phyloP scores from a whole-genome alignment of 2,113 vertebrate genomes.

The Eonycteris spelaea region DNA sequence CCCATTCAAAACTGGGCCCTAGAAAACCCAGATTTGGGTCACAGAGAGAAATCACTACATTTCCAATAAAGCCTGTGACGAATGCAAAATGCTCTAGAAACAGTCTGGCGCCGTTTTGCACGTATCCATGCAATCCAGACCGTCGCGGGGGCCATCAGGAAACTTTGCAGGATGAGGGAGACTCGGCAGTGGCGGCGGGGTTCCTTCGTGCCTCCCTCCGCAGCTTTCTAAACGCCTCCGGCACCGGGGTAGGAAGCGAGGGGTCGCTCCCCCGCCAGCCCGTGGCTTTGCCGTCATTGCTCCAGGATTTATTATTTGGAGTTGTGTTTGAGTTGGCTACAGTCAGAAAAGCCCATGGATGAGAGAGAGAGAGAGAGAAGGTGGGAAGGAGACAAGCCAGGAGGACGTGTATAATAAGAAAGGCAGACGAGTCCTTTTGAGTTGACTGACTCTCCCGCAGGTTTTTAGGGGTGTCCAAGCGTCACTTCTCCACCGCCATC shows the following conservation, averaged over 20 bases:
- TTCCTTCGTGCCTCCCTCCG: neutral
- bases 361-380: neutral
- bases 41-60: neutral
- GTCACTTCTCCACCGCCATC: rapidly evolving
- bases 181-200: neutral
- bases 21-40: neutral
- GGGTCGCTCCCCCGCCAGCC: neutral
- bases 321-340: neutral
- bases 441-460: neutral
- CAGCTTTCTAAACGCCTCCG: too few relatives aligned
- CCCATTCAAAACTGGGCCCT: neutral
- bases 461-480: neutral
- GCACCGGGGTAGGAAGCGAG: neutral
- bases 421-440: neutral
- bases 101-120: neutral
- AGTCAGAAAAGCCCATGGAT: neutral
- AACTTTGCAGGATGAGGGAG: neutral
- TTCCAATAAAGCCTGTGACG: neutral
- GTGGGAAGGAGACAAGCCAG: neutral
- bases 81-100: neutral
- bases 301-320: neutral
- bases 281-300: neutral
- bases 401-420: neutral
- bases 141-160: neutral
- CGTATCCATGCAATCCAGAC: neutral